Base-by-base conservation (phyloP, 2,888 invertebrate species). In the Sturmia bella region DNA sequence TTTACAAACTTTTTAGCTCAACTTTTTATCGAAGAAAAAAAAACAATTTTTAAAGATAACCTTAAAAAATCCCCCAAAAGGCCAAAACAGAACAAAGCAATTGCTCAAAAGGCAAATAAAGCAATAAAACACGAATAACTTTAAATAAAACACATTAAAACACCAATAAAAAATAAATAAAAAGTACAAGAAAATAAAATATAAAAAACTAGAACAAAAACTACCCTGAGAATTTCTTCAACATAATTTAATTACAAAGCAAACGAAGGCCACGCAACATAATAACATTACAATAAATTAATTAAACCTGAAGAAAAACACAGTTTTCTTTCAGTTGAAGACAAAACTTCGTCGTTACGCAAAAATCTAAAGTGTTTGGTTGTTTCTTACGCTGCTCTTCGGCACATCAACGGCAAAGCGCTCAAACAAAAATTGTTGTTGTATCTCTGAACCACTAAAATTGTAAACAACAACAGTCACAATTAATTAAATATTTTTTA, bases 401-500 rank as follows among this genome's bases (percentile, higher is more conserved):
- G 9, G 39, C 54, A 43, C 54, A 32, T 6, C 32, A 17, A 41
- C 48, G 37, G 15, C 52, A 15, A 41, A 41, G 0, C 9, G 7
- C 1, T 1, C 2, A 21, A 17, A n/a, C n/a, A 24, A 1, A 41
- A 32, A 13, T 41, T 52, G n/a, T n/a, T n/a, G n/a, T n/a, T n/a
- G n/a, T n/a, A n/a, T 52, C 5, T 39, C 39, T 24, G 7, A 54
- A n/a, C n/a, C 43, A 32, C 12, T 4, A 4, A 27, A 61, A 27
- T n/a, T 39, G 9, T 5, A 50, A n/a, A 32, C 27, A 56, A 64
- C 5, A 57, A 70, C 39, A 75, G 77, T 84, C 70, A 41, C 54
- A 52, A 68, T 73, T 72, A 69, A 76, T 39, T 69, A 69, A 69
- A 83, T 72, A 76, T 76, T 43, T n/a, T 66, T 59, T 70, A 43